These are phyloP conservation scores for Agrochola lota DNA, from an alignment of 2,888 invertebrate species.

Conservation along the genomic window DNA sequence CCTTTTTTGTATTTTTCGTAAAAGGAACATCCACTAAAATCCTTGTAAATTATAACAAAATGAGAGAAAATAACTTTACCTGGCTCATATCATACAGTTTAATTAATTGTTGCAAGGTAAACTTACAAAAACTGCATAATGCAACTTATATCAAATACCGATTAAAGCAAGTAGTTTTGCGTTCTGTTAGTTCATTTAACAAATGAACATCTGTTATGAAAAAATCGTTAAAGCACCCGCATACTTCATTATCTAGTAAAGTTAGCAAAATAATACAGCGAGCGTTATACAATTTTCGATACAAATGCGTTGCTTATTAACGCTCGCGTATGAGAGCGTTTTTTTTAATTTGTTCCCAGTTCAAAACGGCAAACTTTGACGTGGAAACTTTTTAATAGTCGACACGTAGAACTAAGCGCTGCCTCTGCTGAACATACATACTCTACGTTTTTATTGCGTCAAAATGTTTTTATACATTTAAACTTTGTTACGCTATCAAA, in stretches of 20 bases:
- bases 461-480: constrained; percentile 70
- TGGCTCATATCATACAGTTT: not conserved
- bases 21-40: constrained; percentile 17
- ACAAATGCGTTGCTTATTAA: constrained; percentile 71
- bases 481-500: constrained; percentile 53
- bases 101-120: not conserved
- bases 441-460: constrained; percentile 68
- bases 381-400: constrained; percentile 77
- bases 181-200: constrained; percentile 10
- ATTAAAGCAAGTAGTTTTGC: constrained; percentile 19
- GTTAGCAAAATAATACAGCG: constrained; percentile 67
- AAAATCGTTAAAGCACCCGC: constrained; percentile 46
- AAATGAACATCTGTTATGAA: constrained; percentile 28
- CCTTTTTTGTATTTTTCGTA: constrained; percentile 13
- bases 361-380: constrained; percentile 77
- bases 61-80: not conserved
- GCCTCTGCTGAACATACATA: constrained; percentile 70
- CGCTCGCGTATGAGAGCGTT: constrained; percentile 59
- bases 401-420: constrained; percentile 76
- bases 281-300: constrained; percentile 71
- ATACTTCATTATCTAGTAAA: constrained; percentile 68
- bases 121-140: constrained; percentile 18
- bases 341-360: constrained; percentile 76
- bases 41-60: constrained; percentile 4
- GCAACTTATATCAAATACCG: constrained; percentile 18